Percentiles rank a stretch among this genome's conserved stretches.
These are phyloP conservation scores for Tinamus guttatus DNA, from an alignment of 2,113 vertebrate species.

Conservation along the genomic window DNA sequence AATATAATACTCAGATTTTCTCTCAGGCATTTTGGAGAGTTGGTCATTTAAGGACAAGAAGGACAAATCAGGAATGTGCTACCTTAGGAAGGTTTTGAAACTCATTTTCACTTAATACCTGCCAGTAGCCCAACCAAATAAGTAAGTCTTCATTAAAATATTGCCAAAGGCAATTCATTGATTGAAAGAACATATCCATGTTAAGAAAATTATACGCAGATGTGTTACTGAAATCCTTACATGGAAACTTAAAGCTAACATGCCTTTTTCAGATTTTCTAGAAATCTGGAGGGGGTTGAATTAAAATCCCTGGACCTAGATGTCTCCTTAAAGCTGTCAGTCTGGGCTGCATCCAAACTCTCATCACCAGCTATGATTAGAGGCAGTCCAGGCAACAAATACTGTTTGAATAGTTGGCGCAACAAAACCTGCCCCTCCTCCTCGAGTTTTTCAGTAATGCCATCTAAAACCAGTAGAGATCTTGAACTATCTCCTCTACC, in stretches of 20 bases:
- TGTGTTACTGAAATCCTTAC: background rate
- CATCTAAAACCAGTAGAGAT: background rate
- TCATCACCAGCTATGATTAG: background rate
- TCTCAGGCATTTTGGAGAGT: background rate
- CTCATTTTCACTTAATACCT: background rate
- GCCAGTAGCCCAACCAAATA: background rate
- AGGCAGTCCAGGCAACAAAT: background rate
- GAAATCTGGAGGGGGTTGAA: background rate
- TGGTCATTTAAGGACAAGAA: background rate
- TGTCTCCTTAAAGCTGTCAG: background rate
- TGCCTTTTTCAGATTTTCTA: background rate
- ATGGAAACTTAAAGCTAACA: background rate
- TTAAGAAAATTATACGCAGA: background rate
- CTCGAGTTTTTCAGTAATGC: background rate
- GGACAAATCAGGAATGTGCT: background rate
- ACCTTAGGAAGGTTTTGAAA: background rate
- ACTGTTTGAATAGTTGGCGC: background rate
- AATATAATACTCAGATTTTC: background rate
- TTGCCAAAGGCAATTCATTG: background rate
- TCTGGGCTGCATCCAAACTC: background rate
- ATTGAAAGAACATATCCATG: background rate
- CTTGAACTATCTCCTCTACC: accelerated
- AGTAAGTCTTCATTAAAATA: background rate
- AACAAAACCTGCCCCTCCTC: background rate
- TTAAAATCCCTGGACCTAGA: conserved; percentile 33